These are phyloP conservation scores for Athalia circularis DNA, from an alignment of 2,888 invertebrate genomes.

Conservation along the genomic window DNA sequence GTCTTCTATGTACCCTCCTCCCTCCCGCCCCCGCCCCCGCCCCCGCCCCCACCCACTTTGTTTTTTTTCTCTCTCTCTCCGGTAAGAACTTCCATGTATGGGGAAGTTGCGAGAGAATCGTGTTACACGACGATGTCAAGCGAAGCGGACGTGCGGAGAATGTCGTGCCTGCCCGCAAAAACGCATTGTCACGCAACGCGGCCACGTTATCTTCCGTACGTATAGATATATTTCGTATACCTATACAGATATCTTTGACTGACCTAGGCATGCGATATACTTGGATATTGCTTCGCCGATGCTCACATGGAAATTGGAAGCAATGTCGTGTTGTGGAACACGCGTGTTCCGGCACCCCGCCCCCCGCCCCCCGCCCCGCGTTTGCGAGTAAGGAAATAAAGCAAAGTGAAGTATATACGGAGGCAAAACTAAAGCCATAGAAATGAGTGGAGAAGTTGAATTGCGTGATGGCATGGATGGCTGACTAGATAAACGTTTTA, in stretches of 20 bases:
- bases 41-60: no score
- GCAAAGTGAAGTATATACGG: background rate
- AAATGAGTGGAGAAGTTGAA: background rate
- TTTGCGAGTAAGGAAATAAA: slow-evolving; percentile 16
- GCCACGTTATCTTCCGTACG: background rate
- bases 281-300: background rate
- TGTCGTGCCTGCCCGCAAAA: slow-evolving; percentile 59
- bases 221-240: background rate
- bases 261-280: background rate
- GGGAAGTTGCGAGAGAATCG: background rate
- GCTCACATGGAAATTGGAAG: no score
- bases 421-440: background rate
- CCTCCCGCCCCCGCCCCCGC: no score
- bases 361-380: background rate
- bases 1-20: no score
- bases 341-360: background rate
- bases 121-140: slow-evolving; percentile 40
- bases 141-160: slow-evolving; percentile 58
- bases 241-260: no score
- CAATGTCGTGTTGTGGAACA: slow-evolving; percentile 3
- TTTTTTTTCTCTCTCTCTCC: background rate
- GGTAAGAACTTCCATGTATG: background rate
- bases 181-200: slow-evolving; percentile 59
- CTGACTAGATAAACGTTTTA: slow-evolving; percentile 61
- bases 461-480: slow-evolving; percentile 32